Conservation (phyloP, 1,140 invertebrate genomes). For the Riptortus pedestris region DNA sequence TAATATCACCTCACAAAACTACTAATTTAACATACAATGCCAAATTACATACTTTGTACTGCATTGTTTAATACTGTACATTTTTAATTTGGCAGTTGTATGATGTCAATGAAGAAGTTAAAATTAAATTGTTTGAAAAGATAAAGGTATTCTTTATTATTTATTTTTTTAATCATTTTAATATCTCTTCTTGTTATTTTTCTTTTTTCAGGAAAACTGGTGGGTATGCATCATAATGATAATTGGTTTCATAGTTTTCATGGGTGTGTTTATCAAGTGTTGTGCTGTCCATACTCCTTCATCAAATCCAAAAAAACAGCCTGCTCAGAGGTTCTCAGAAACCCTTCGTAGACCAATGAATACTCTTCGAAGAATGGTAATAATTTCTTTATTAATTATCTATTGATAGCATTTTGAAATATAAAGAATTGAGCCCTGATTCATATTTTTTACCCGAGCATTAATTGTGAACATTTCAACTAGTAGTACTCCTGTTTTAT, state of each 20-base stretch:
- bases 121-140: too few species aligned
- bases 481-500: not conserved
- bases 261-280: conserved; percentile 98
- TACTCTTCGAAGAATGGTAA: conserved; percentile 71
- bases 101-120: too few species aligned
- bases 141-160: too few species aligned
- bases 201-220: conserved; percentile 70
- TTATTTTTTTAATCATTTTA: not conserved
- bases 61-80: too few species aligned
- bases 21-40: too few species aligned
- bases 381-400: conserved; percentile 23
- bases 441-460: not conserved
- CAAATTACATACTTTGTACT: too few species aligned
- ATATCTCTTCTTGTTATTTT: not conserved
- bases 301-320: conserved; percentile 86
- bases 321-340: conserved; percentile 73
- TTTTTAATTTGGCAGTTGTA: too few species aligned
- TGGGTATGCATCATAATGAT: conserved; percentile 90
- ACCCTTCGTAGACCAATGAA: conserved; percentile 80
- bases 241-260: conserved; percentile 83
- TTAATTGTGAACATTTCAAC: not conserved
- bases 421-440: not conserved
- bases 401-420: conserved; percentile 7
- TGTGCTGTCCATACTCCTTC: conserved; percentile 98
- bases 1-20: too few species aligned